Evolutionary conservation across 1,140 invertebrate genomes (phyloP).

Genomic region (Tetragnatha versicolor): DNA sequence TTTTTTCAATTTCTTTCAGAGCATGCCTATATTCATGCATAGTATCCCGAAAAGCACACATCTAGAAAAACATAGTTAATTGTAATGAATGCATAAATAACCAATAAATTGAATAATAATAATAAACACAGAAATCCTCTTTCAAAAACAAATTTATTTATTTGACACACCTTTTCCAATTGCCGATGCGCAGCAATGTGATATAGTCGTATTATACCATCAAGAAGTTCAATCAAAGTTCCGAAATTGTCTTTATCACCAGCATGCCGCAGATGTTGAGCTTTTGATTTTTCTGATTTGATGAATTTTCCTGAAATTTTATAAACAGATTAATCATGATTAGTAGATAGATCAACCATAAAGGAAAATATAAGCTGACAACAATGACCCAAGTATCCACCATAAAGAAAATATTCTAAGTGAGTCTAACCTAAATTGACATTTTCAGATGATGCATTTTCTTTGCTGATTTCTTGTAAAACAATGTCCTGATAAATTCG

Average conservation of each 20-base stretch:
- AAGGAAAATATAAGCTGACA: background rate
- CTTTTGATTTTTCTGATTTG: conserved; percentile 39
- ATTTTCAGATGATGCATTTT: conserved; percentile 39
- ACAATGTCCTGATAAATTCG: conserved; percentile 68
- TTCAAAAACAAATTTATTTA: background rate
- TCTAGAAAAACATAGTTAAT: conserved; percentile 58
- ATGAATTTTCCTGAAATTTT: conserved; percentile 31
- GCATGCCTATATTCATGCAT: conserved; percentile 70
- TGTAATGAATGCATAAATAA: background rate
- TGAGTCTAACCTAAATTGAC: background rate
- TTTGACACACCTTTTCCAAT: conserved; percentile 70
- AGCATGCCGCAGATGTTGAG: conserved; percentile 41
- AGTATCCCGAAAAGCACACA: conserved; percentile 67
- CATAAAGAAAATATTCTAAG: background rate
- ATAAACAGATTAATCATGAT: background rate
- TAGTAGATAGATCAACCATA: background rate
- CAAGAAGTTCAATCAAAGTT: conserved; percentile 69
- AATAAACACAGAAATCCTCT: background rate
- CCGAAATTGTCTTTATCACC: conserved; percentile 51
- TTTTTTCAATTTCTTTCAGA: conserved; percentile 66
- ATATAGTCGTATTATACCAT: conserved; percentile 75
- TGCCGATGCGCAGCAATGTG: conserved; percentile 75
- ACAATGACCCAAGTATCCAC: background rate
- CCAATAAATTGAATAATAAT: background rate
- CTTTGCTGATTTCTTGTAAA: conserved; percentile 41